Base-by-base conservation (phyloP, 2,113 vertebrate species). In the Coryphaenoides rupestris region DNA sequence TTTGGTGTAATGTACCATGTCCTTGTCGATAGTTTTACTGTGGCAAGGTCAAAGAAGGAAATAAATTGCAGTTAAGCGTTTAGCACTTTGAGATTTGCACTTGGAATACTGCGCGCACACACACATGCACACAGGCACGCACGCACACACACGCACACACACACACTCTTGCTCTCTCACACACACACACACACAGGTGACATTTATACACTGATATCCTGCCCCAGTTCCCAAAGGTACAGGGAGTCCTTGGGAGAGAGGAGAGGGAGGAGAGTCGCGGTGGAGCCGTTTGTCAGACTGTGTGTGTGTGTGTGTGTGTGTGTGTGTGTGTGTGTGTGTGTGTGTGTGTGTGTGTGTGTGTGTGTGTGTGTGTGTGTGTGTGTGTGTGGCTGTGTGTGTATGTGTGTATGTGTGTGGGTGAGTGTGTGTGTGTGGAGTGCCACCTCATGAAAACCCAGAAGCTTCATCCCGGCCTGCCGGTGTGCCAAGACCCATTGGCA, bases 401-500 rank as follows among this genome's bases (percentile, higher is more conserved):
- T n/a, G n/a, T n/a, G n/a, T n/a, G n/a, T n/a, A n/a, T 12, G 33
- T 12, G 33, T 12, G 33, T 2, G 33, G 9, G 33, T 2, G 33
- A 10, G 4, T 12, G 28, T 33, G 28, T 3, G 28, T 80, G 47
- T n/a, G 47, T 16, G 14, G 78, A 86, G 71, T 65, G 58, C 78
- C 81, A 84, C 76, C 81, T 81, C 76, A 85, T 81, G 78, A 84
- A 80, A 84, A 73, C 60, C 17, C 61, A 40, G 33, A 10, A 77
- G 72, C 71, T 83, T 82, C 80, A 78, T 81, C 85, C 82, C 74
- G 78, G 68, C 3, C 75, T 49, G 64, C 73, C 62, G 40, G 57
- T 22, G 45, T 84, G 84, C 84, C 84, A 86, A 81, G 75, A 85
- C 84, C 83, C 78, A 85, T 72, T 80, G 74, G 77, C 81, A 86